Percentiles rank a stretch among this genome's conserved stretches.
Conservation (phyloP, 2,113 vertebrate genomes). For the Colossoma macropomum region DNA sequence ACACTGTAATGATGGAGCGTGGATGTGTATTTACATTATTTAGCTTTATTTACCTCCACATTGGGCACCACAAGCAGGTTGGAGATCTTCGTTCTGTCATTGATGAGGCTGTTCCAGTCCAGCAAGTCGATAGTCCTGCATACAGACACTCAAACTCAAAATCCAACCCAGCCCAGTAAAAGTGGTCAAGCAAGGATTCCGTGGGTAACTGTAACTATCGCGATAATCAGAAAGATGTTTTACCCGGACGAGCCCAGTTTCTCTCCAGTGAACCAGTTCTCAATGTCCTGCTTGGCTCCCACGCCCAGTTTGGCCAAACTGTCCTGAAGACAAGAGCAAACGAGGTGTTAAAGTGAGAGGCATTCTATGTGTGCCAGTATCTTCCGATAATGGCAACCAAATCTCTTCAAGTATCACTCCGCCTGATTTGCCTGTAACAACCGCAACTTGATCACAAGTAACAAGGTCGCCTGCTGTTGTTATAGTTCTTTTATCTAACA, state of each 20-base stretch:
- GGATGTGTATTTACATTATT: neutral
- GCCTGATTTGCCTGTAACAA: too few species aligned
- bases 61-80: constrained; percentile 88
- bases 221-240: constrained; percentile 39
- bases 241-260: constrained; percentile 80
- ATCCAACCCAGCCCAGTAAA: neutral
- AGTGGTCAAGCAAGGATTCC: neutral
- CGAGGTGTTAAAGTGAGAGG: too few species aligned
- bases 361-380: too few species aligned
- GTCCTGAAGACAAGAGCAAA: constrained; percentile 73
- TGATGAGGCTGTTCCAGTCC: constrained; percentile 88
- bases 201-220: neutral
- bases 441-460: too few species aligned
- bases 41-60: constrained; percentile 83
- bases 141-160: neutral
- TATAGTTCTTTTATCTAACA: too few species aligned
- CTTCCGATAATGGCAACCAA: too few species aligned
- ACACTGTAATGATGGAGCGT: neutral
- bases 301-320: constrained; percentile 81
- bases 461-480: too few species aligned
- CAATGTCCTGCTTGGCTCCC: constrained; percentile 76
- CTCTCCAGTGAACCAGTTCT: constrained; percentile 81
- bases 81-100: constrained; percentile 78
- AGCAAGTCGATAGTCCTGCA: constrained; percentile 87
- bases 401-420: too few species aligned